Evolutionary conservation across 2,797 vertebrate species (phyloP).

Genomic region (Chelidonichthys spinosus): DNA sequence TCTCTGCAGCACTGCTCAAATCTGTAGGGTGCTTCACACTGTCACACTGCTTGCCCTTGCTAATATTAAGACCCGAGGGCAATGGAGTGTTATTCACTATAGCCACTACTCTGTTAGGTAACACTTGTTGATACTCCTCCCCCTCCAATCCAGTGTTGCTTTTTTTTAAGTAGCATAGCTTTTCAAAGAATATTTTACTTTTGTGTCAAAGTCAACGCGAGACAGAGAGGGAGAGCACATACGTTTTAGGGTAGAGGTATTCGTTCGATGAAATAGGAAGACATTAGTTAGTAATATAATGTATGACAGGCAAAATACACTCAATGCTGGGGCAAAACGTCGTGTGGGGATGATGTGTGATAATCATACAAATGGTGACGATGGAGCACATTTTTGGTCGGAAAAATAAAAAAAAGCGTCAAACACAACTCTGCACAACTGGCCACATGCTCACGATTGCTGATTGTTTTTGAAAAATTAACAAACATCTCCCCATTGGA

Average conservation of each 20-base stretch:
- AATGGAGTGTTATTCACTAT: constrained; percentile 23
- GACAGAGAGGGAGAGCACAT: neutral
- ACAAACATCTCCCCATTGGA: neutral
- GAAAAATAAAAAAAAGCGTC: constrained; percentile 11
- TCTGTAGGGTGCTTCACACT: constrained; percentile 46
- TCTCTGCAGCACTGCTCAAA: constrained; percentile 35
- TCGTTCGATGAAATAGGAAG: neutral
- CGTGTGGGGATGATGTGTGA: neutral
- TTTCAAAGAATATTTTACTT: constrained; percentile 16
- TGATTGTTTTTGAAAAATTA: constrained; percentile 17
- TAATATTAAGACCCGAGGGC: constrained; percentile 34
- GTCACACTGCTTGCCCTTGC: constrained; percentile 42
- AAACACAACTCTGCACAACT: constrained; percentile 11
- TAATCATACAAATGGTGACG: constrained; percentile 3
- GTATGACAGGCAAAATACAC: neutral
- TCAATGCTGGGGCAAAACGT: too few relatives aligned
- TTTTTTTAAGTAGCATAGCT: constrained; percentile 15
- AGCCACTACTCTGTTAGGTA: constrained; percentile 32
- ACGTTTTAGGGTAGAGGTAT: neutral
- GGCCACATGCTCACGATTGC: neutral
- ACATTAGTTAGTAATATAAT: neutral
- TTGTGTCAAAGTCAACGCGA: constrained; percentile 2
- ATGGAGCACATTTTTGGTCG: constrained; percentile 5
- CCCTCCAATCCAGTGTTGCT: constrained; percentile 22
- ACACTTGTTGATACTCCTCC: constrained; percentile 29